phyloP scores from a whole-genome alignment of 2,888 invertebrate species.

The Carpatolechia fugitivella region DNA sequence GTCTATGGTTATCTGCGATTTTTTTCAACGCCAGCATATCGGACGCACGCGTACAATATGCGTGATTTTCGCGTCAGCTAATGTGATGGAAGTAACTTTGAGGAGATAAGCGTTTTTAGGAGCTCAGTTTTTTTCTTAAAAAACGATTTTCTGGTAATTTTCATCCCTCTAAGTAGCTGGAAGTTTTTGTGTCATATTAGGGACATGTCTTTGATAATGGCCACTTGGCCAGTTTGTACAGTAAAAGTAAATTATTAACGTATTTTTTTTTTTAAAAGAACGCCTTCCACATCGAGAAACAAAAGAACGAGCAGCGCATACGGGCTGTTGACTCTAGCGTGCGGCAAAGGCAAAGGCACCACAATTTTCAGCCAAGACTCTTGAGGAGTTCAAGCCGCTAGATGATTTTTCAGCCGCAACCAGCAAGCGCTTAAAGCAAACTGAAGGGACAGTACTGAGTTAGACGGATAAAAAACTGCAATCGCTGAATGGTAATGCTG shows the following conservation, averaged over 20 bases:
- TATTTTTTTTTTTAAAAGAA: constrained; percentile 23
- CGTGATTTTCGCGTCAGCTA: constrained; percentile 64
- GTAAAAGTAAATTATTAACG: not conserved
- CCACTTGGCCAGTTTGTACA: no score
- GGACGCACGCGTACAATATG: constrained; percentile 67
- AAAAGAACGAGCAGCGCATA: constrained; percentile 50
- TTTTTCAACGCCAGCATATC: constrained; percentile 59
- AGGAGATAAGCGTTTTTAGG: constrained; percentile 50
- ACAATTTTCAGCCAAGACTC: constrained; percentile 12
- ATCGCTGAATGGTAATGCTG: constrained; percentile 4
- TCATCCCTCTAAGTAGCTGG: no score
- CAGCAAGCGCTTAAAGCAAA: constrained; percentile 40
- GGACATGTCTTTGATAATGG: not conserved
- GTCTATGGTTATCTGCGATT: constrained; percentile 73
- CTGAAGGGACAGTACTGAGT: constrained; percentile 23
- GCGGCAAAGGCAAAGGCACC: constrained; percentile 63
- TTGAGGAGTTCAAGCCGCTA: constrained; percentile 21
- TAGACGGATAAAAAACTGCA: not conserved
- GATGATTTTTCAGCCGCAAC: constrained; percentile 11
- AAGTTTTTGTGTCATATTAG: no score
- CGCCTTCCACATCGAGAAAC: constrained; percentile 47
- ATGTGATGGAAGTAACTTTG: constrained; percentile 71
- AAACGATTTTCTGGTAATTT: constrained; percentile 25
- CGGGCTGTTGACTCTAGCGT: constrained; percentile 50
- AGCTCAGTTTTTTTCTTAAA: constrained; percentile 35